phyloP scores from a whole-genome alignment of 1,140 invertebrate species.

The Pseudomyrmex sp. region DNA sequence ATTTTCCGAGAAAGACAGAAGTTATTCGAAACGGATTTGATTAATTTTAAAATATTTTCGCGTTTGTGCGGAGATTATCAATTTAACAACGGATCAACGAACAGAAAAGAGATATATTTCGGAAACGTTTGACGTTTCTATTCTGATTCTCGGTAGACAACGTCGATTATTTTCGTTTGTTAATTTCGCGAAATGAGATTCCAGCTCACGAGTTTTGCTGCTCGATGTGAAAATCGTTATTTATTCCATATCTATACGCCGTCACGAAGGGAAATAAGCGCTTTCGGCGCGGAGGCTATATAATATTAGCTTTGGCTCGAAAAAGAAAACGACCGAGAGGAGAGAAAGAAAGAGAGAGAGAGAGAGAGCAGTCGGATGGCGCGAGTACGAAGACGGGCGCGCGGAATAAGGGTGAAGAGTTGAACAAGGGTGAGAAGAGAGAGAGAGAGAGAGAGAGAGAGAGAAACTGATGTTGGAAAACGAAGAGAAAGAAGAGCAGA shows the following conservation, averaged over 20 bases:
- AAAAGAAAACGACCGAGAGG: constrained; percentile 2
- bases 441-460: constrained; percentile 1
- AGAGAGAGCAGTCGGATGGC: background rate
- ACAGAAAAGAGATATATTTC: background rate
- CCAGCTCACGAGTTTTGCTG: background rate
- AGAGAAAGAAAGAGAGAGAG: no score
- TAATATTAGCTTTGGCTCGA: constrained; percentile 69
- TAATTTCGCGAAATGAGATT: background rate
- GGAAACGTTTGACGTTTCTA: background rate
- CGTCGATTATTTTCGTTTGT: background rate
- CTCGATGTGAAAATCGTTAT: constrained; percentile 24
- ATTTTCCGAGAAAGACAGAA: background rate
- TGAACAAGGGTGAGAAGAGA: background rate
- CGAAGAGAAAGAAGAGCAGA: constrained; percentile 18
- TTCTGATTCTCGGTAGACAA: background rate
- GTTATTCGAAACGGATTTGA: background rate
- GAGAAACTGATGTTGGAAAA: constrained; percentile 30
- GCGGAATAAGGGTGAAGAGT: no score
- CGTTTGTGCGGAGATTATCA: background rate
- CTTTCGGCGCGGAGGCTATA: constrained; percentile 37
- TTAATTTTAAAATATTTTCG: background rate
- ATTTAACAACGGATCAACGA: background rate
- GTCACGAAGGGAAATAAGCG: constrained; percentile 40
- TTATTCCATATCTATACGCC: constrained; percentile 3
- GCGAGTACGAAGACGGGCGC: background rate